Base-by-base conservation (phyloP, 2,888 invertebrate species). In the Emmelina monodactyla region DNA sequence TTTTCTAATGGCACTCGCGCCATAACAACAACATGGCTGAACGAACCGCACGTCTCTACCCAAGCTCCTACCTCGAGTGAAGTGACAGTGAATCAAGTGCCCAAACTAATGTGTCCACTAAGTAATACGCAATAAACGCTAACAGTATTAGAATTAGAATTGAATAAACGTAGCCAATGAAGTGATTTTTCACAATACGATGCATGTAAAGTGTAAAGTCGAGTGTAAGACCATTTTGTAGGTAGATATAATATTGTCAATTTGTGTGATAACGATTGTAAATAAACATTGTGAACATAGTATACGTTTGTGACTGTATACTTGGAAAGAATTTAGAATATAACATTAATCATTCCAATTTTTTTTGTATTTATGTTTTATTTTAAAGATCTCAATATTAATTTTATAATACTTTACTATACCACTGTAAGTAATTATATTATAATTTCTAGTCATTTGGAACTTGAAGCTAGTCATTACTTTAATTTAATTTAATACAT, bases 1-100 rank as follows among this genome's bases (percentile, higher is more conserved):
- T 85, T 61, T 85, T 85, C 73, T 85, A 85, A 83, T 79, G 63
- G 66, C 61, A 11, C 25, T n/a, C 25, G 9, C 25, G 11, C 25
- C 9, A 14, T n/a, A 12, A 3, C n/a, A 10, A 16, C 19, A 12
- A 9, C 30, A 31, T 25, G 25, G 22, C 22, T 3, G 6, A 10
- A 14, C 25, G 25, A 9, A 25, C 25, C 25, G 25, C 39, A 28
- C 36, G 38, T 22, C 31, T 29, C 40, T 31, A 33, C 35, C 19
- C 32, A 29, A 29, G 3, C 15, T 29, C 19, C n/a, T 25, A n/a
- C 25, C 25, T 25, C 25, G 25, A 47, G 46, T 55, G 48, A 48
- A 37, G 43, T 41, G 32, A 49, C 40, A 49, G 48, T 50, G 50
- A 47, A 53, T 44, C 49, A 69, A 71, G 70, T 71, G 72, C 69